These are phyloP conservation scores for Myiagra hebetior DNA, from an alignment of 2,113 vertebrate species.

Conservation along the genomic window DNA sequence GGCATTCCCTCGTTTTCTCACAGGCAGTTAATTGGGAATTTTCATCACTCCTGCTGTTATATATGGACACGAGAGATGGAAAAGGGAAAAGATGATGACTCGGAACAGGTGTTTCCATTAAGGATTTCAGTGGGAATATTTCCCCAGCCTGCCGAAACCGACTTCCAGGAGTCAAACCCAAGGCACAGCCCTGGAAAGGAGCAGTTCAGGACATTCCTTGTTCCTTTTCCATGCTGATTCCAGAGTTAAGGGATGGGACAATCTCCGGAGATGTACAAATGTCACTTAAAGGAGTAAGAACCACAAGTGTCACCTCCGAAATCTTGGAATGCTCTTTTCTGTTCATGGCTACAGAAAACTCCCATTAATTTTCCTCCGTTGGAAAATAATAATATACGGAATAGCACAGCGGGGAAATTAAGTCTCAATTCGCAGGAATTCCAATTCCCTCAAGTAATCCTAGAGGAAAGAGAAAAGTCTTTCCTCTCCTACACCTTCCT, in stretches of 20 bases:
- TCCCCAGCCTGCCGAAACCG: not conserved
- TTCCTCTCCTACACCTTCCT: not conserved
- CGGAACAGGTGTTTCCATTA: not conserved
- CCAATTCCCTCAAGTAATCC: not conserved
- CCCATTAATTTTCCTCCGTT: not conserved
- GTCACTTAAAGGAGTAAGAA: not conserved
- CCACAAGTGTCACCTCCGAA: not conserved
- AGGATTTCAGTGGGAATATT: not conserved
- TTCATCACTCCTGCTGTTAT: slow-evolving; percentile 52
- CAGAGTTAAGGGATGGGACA: not conserved
- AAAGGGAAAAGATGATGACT: not conserved
- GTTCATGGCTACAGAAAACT: accelerated
- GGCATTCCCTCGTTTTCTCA: slow-evolving; percentile 21
- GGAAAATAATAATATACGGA: not conserved
- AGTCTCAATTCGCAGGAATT: not conserved
- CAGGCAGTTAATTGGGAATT: slow-evolving; percentile 72
- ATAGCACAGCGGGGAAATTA: not conserved
- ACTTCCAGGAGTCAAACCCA: not conserved
- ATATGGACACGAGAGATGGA: not conserved
- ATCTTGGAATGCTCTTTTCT: not conserved
- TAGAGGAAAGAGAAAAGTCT: not conserved
- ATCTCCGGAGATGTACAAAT: not conserved
- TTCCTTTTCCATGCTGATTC: not conserved
- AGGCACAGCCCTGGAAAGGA: not conserved
- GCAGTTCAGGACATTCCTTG: not conserved